Conservation (phyloP, 2,113 vertebrate species). For the Chitala chitala region DNA sequence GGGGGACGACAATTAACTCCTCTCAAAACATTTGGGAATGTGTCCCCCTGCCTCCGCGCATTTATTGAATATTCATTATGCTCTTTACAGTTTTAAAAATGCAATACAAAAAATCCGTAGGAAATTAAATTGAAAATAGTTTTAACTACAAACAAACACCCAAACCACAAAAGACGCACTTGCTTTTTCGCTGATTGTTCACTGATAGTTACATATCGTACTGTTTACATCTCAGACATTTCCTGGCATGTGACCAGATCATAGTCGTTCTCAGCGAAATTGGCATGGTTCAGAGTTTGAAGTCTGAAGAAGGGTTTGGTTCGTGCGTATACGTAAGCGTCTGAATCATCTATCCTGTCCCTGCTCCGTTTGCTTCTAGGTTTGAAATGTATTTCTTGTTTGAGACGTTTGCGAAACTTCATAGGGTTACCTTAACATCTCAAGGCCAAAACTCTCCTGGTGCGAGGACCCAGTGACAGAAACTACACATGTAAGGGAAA, state of each 20-base stretch:
- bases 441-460: not conserved
- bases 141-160: too few relatives aligned
- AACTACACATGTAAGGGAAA: not conserved
- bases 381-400: not conserved
- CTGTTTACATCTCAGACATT: slow-evolving; percentile 37
- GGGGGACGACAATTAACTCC: too few relatives aligned
- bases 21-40: too few relatives aligned
- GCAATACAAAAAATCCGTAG: too few relatives aligned
- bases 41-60: too few relatives aligned
- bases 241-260: slow-evolving; percentile 47
- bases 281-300: slow-evolving; percentile 50
- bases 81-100: too few relatives aligned
- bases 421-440: not conserved
- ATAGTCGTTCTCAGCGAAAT: slow-evolving; percentile 40
- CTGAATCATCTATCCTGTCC: not conserved
- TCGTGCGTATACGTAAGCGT: slow-evolving; percentile 28
- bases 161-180: too few relatives aligned
- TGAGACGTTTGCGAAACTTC: too few relatives aligned
- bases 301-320: slow-evolving; percentile 42
- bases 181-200: too few relatives aligned
- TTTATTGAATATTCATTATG: too few relatives aligned
- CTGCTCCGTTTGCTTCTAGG: not conserved
- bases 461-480: not conserved
- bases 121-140: too few relatives aligned
- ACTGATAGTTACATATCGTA: slow-evolving; percentile 28